Base-by-base conservation (phyloP, 2,888 invertebrate genomes). In the Odontocolon sp. region DNA sequence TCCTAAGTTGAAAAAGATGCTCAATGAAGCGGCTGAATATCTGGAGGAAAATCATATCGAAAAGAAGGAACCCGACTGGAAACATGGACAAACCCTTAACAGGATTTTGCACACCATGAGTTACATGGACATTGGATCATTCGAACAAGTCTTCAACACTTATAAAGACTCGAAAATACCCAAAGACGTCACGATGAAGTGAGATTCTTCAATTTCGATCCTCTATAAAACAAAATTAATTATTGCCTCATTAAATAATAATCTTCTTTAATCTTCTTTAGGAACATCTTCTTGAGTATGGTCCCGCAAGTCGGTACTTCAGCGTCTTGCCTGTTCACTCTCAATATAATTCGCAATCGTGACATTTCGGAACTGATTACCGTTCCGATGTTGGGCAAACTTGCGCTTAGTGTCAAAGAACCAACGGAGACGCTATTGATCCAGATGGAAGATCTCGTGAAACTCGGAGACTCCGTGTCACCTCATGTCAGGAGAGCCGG, bases 281-380 rank as follows among this genome's bases (percentile, higher is more conserved):
- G 88, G 50, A 85, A 88, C 14, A 76, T 92, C 21, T 92, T 91
- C 79, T 82, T 91, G 61, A 87, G 90, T 68, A 83, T 92, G 63
- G 73, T 92, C n/a, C 91, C 92, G 1, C 86, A 91, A 72, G 88
- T 91, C 18, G 92, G 92, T 9, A 91, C 92, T 3, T 81, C 86
- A 38, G 90, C 90, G 2, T 87, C 91, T 0, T 87, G 88, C 31
- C 80, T 88, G 18, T 90, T 92, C 54, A 88, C 90, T 6, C 84
- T 87, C 64, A 87, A 91, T 61, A 78, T 91, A 3, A 85, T 92
- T 0, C 85, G 85, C 11, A 80, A 86, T 3, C 83, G 87, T 18
- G 84, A 87, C 68, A 81, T 92, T 1, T 80, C 87, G 4, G 31
- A 54, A 9, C 1, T 2, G 18, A 28, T 18, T 2, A 33, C 91